Percentiles rank a stretch among this genome's conserved stretches.
Conservation (phyloP, 2,113 vertebrate genomes). For the Phyllostomus discolor region DNA sequence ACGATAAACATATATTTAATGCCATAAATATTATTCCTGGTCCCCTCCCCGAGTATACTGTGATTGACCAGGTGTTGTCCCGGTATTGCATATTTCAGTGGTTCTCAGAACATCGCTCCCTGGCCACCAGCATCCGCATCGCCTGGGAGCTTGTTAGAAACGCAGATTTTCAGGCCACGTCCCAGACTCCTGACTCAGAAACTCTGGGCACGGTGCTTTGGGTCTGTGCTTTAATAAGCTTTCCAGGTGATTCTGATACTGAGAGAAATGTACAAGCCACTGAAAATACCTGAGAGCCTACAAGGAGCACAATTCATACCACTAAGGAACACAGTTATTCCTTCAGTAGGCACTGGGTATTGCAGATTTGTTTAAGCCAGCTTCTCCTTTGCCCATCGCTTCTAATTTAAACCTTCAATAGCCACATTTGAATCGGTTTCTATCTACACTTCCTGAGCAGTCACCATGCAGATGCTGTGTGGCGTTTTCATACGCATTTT, state of each 20-base stretch:
- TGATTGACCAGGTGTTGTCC: background rate
- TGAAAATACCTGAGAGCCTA: background rate
- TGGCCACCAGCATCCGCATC: background rate
- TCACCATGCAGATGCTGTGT: background rate
- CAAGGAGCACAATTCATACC: background rate
- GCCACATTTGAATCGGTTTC: background rate
- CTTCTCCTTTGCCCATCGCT: background rate
- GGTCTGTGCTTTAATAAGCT: background rate
- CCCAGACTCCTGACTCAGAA: background rate
- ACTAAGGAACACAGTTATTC: background rate
- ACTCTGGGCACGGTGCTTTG: accelerated
- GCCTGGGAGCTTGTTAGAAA: background rate
- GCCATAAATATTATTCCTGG: background rate
- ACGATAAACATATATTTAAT: background rate
- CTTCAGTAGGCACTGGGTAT: background rate
- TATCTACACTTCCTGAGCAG: background rate
- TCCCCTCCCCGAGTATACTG: background rate
- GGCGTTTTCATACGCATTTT: background rate
- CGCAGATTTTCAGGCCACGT: background rate
- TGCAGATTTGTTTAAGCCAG: background rate
- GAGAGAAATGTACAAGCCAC: background rate
- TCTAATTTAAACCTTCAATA: background rate
- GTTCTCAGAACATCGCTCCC: background rate
- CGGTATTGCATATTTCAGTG: background rate
- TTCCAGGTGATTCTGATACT: background rate